phyloP scores from a whole-genome alignment of 2,797 vertebrate species.

The Buceros bicornis region DNA sequence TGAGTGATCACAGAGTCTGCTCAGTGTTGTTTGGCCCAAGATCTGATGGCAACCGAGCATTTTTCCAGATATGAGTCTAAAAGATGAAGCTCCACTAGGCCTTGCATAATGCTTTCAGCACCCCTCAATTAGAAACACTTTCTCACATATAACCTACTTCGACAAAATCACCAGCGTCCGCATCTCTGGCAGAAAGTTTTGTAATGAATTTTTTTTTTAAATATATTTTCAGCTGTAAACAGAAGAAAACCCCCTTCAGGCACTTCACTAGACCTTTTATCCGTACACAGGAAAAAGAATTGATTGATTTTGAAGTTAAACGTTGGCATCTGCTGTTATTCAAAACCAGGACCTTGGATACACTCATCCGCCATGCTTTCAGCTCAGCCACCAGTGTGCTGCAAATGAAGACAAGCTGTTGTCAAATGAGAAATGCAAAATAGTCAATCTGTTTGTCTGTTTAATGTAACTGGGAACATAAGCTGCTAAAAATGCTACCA shows the following conservation, averaged over 20 bases:
- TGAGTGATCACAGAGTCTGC: not conserved
- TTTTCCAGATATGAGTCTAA: not conserved
- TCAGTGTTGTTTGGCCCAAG: not conserved
- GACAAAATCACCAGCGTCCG: not conserved
- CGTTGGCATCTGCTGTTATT: constrained; percentile 88
- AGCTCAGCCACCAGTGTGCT: constrained; percentile 81
- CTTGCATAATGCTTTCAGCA: accelerated
- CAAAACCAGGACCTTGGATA: constrained; percentile 85
- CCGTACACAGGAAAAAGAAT: constrained; percentile 81
- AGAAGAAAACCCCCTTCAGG: constrained; percentile 82
- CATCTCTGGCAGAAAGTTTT: constrained; percentile 72
- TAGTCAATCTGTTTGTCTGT: constrained; percentile 96
- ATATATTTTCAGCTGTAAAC: constrained; percentile 77
- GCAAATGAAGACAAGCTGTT: constrained; percentile 90
- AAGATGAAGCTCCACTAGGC: not conserved
- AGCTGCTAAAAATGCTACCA: constrained; percentile 88
- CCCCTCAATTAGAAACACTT: not conserved
- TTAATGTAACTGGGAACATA: constrained; percentile 93
- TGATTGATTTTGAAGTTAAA: constrained; percentile 88
- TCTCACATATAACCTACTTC: not conserved
- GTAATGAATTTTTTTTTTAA: constrained; percentile 64
- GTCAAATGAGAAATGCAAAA: constrained; percentile 93
- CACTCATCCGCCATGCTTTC: constrained; percentile 79
- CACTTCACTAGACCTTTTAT: constrained; percentile 85
- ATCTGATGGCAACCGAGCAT: not conserved